These are phyloP conservation scores for Brachionus sp. DNA, from an alignment of 1,140 invertebrate species.

Conservation along the genomic window DNA sequence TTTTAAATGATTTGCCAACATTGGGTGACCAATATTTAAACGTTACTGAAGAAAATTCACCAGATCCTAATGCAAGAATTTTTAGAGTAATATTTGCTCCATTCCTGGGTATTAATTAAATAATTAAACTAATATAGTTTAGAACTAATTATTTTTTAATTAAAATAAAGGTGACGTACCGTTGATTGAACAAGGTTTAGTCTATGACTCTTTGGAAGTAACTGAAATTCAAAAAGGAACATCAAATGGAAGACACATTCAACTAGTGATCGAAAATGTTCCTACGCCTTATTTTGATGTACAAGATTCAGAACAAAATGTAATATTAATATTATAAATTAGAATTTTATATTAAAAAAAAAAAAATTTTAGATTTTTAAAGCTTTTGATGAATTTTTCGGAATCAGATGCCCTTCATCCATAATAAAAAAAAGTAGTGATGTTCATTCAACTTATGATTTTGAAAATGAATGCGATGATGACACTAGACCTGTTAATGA, in stretches of 20 bases:
- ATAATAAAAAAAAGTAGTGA: not conserved
- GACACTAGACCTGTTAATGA: not conserved
- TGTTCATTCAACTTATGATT: not conserved
- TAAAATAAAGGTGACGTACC: not conserved
- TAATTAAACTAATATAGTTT: not conserved
- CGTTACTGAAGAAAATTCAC: not conserved
- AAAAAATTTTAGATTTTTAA: not conserved
- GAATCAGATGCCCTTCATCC: constrained; percentile 27
- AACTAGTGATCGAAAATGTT: constrained; percentile 7
- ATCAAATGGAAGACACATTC: not conserved
- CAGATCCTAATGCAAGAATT: not conserved
- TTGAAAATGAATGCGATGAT: constrained; percentile 4
- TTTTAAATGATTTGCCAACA: constrained; percentile 33
- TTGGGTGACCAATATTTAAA: not conserved
- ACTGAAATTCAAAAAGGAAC: not conserved
- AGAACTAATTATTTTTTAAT: not conserved
- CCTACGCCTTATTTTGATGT: not conserved
- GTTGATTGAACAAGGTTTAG: not conserved
- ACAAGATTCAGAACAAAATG: not conserved
- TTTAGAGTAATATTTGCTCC: not conserved
- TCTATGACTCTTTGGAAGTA: not conserved
- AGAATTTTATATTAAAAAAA: not conserved
- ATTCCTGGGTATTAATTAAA: not conserved
- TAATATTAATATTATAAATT: not conserved
- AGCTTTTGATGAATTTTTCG: not conserved